Evolutionary conservation across 1,140 invertebrate genomes (phyloP).

Genomic region (Armadillidium nasatum): DNA sequence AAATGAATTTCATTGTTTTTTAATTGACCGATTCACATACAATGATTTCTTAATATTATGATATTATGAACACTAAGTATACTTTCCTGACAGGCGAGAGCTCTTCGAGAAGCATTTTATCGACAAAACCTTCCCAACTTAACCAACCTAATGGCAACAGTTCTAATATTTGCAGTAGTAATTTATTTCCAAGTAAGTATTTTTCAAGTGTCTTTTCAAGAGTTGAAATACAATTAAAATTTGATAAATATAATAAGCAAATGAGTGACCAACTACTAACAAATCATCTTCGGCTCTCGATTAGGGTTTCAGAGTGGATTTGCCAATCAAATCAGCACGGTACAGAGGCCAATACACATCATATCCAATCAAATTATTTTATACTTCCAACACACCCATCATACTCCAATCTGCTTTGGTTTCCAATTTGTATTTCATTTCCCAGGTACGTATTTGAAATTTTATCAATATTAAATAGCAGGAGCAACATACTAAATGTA

Average conservation of each 20-base stretch:
- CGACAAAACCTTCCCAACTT: constrained; percentile 97
- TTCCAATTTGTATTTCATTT: constrained; percentile 98
- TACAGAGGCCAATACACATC: constrained; percentile 98
- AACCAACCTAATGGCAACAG: constrained; percentile 96
- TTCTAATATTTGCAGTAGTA: constrained; percentile 97
- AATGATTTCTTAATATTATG: too few relatives aligned
- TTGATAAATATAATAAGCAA: too few relatives aligned
- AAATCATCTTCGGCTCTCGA: constrained; percentile 58
- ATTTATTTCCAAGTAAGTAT: constrained; percentile 95
- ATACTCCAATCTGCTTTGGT: constrained; percentile 98
- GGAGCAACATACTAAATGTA: too few relatives aligned
- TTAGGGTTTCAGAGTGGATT: constrained; percentile 97
- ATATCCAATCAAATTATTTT: constrained; percentile 99
- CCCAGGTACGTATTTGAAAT: constrained; percentile 59
- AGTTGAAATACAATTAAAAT: too few relatives aligned
- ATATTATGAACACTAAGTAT: too few relatives aligned
- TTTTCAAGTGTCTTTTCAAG: neutral
- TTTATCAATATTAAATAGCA: too few relatives aligned
- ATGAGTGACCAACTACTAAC: too few relatives aligned
- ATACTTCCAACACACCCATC: constrained; percentile 99
- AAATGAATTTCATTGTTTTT: too few relatives aligned
- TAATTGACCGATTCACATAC: too few relatives aligned
- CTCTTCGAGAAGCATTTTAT: constrained; percentile 97
- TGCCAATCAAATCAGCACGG: constrained; percentile 97
- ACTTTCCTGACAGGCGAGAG: constrained; percentile 78